A percentile compares a stretch with the other conserved stretches of the same genome.
Conservation (phyloP, 35 echinoderm and acorn worm species). For the Anneissia japonica region DNA sequence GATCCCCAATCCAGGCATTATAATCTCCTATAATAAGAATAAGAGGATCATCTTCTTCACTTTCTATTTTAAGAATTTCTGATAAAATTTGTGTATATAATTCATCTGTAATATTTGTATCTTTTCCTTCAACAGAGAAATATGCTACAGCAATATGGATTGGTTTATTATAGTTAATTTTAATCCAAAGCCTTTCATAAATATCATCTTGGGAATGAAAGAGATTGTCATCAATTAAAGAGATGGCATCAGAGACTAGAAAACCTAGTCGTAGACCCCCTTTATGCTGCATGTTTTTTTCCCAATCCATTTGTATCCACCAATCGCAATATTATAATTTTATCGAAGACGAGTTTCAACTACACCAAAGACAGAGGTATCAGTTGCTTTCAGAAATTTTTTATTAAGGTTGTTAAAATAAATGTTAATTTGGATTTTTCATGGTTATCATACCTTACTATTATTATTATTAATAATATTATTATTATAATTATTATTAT, state of each 20-base stretch:
- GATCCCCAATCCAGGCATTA: background rate
- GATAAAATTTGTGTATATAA: background rate
- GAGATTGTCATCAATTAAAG: background rate
- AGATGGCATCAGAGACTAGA: background rate
- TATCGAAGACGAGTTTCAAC: too few species aligned
- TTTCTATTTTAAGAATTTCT: constrained; percentile 5
- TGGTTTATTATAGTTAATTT: background rate
- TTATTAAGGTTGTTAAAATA: too few species aligned
- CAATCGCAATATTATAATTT: too few species aligned
- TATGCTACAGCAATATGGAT: background rate
- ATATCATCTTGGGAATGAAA: background rate
- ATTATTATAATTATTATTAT: too few species aligned
- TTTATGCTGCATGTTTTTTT: background rate
- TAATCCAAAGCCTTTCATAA: background rate
- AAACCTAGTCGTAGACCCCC: background rate
- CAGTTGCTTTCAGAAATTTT: too few species aligned
- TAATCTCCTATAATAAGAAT: constrained; percentile 11
- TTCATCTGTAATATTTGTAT: background rate
- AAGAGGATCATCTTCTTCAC: background rate
- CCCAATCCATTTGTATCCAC: too few species aligned
- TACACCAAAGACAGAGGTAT: too few species aligned
- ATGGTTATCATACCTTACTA: too few species aligned
- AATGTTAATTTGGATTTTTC: too few species aligned
- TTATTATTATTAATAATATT: too few species aligned
- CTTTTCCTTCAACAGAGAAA: background rate